phyloP scores from a whole-genome alignment of 37 sponge, comb jelly and placozoan genomes.

The Beroe forskalii region DNA sequence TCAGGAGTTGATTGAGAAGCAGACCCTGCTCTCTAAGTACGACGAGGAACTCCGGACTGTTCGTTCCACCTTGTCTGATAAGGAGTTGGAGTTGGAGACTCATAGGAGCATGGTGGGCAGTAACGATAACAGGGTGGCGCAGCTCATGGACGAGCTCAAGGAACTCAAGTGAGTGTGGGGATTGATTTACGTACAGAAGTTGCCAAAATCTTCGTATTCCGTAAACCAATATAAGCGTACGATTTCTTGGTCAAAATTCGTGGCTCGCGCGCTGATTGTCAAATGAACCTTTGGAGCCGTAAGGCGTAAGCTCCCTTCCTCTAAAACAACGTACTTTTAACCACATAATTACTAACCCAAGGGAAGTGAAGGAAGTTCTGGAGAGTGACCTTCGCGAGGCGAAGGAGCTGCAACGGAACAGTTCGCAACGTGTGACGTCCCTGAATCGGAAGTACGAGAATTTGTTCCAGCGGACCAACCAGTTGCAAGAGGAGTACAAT shows the following conservation, averaged over 20 bases:
- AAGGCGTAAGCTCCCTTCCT: background rate
- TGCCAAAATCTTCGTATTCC: no score
- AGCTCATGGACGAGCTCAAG: background rate
- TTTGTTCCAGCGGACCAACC: background rate
- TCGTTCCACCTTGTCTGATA: background rate
- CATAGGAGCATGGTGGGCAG: background rate
- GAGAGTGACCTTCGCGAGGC: constrained; percentile 18
- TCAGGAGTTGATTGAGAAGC: constrained; percentile 8
- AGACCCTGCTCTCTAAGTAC: background rate
- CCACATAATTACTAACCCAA: background rate
- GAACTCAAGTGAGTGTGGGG: constrained; percentile 41
- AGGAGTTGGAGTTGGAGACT: constrained; percentile 9
- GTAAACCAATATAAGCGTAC: no score
- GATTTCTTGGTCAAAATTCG: no score
- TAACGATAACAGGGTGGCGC: constrained; percentile 41
- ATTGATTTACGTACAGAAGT: no score
- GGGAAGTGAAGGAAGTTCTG: constrained; percentile 9
- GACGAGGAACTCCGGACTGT: background rate
- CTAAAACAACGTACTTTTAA: background rate
- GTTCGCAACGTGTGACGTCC: background rate
- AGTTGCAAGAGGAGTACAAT: constrained; percentile 15
- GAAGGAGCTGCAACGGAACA: background rate
- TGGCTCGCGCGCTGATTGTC: no score
- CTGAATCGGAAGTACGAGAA: constrained; percentile 15
- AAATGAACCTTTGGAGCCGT: no score